Percentiles rank a stretch among this genome's conserved stretches.
phyloP scores from a whole-genome alignment of 2,888 invertebrate genomes.

The Zaprionus obscuricornis region DNA sequence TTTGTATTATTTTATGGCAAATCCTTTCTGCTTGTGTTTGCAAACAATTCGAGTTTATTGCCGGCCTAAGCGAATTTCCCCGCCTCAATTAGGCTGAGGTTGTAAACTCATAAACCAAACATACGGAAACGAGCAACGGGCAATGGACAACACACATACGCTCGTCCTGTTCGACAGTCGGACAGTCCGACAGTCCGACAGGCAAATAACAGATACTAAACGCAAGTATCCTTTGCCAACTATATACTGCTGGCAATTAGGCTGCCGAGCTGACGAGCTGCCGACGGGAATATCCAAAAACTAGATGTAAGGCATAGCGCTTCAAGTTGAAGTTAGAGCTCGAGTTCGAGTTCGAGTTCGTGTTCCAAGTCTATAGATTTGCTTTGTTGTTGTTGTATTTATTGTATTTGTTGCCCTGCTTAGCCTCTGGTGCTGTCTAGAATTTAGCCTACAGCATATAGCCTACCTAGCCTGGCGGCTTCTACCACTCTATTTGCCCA shows the following conservation, averaged over 20 bases:
- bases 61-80: slow-evolving; percentile 74
- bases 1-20: slow-evolving; percentile 58
- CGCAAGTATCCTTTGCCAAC: slow-evolving; percentile 26
- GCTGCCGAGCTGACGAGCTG: slow-evolving; percentile 23
- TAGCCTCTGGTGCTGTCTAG: slow-evolving; percentile 46
- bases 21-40: slow-evolving; percentile 72
- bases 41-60: slow-evolving; percentile 72
- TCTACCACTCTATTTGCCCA: slow-evolving; percentile 41
- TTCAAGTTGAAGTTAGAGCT: no score
- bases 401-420: slow-evolving; percentile 41
- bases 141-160: no score
- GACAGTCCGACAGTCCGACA: no score
- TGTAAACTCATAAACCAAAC: slow-evolving; percentile 78
- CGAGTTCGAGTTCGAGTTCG: slow-evolving; percentile 52
- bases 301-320: slow-evolving; percentile 5
- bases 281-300: slow-evolving; percentile 52
- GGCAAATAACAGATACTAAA: slow-evolving; percentile 11
- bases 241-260: slow-evolving; percentile 30
- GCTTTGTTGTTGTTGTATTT: no score
- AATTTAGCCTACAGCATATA: no score
- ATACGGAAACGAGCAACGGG: slow-evolving; percentile 57
- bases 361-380: slow-evolving; percentile 74
- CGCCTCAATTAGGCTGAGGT: slow-evolving; percentile 81
- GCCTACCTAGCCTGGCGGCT: slow-evolving; percentile 46
- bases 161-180: slow-evolving; percentile 25